Percentiles rank a stretch among this genome's conserved stretches.
phyloP scores from a whole-genome alignment of 2,113 vertebrate species.

The Microcebus jonahi region DNA sequence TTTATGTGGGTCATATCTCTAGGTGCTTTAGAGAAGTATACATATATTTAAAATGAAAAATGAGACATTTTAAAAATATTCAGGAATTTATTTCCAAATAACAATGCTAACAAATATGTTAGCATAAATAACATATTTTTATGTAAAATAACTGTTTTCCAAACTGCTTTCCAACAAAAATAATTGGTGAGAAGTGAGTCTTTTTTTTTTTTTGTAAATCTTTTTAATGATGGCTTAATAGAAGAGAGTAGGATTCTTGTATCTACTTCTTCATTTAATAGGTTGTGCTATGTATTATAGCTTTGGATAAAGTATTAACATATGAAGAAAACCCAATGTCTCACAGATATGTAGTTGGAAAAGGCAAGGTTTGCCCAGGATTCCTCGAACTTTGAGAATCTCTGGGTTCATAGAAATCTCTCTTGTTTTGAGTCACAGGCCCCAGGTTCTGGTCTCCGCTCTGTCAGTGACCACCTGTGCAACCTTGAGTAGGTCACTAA shows the following conservation, averaged over 20 bases:
- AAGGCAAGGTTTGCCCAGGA: background rate
- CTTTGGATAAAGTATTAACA: background rate
- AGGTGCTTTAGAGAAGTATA: background rate
- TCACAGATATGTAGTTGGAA: background rate
- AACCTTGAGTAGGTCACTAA: background rate
- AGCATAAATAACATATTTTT: slow-evolving; percentile 17
- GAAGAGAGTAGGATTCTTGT: background rate
- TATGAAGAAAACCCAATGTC: background rate
- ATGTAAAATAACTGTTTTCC: slow-evolving; percentile 30
- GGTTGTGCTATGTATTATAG: background rate
- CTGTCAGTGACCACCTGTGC: background rate
- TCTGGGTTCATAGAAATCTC: background rate
- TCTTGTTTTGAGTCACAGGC: background rate
- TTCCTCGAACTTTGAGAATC: background rate
- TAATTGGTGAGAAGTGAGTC: background rate
- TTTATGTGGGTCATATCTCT: background rate
- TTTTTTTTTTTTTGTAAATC: background rate
- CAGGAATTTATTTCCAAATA: slow-evolving; percentile 47
- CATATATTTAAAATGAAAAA: slow-evolving; percentile 25
- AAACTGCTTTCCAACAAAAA: slow-evolving; percentile 18
- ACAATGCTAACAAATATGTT: background rate
- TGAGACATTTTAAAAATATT: background rate
- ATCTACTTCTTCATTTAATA: background rate
- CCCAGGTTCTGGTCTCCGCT: background rate
- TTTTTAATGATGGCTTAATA: slow-evolving; percentile 26